Conservation (phyloP, 2,888 invertebrate species). For the Electrophaes corylata region DNA sequence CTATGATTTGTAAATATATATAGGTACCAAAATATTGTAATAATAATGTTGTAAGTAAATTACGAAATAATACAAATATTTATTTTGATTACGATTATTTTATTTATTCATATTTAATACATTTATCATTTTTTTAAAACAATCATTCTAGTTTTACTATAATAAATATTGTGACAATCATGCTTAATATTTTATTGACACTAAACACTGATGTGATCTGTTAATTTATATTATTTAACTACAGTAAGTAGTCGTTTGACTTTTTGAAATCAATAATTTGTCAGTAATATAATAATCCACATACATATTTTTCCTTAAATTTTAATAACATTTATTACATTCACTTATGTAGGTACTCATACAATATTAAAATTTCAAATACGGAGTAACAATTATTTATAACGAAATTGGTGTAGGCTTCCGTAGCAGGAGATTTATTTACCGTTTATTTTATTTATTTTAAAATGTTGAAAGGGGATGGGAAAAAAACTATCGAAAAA, state of each 20-base stretch:
- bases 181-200: conserved; percentile 48
- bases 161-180: conserved; percentile 36
- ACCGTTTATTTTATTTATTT: conserved; percentile 20
- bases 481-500: conserved; percentile 62
- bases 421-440: conserved; percentile 33
- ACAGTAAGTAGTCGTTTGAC: conserved; percentile 57
- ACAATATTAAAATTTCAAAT: conserved; percentile 56
- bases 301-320: conserved; percentile 40
- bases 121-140: conserved; percentile 62
- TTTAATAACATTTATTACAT: conserved; percentile 69
- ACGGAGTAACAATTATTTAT: conserved; percentile 66
- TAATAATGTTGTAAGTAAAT: background rate
- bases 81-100: conserved; percentile 67
- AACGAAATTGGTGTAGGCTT: conserved; percentile 47
- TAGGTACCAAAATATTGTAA: background rate
- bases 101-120: conserved; percentile 74
- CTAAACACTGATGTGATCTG: conserved; percentile 58
- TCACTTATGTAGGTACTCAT: conserved; percentile 56
- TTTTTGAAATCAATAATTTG: conserved; percentile 48
- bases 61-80: conserved; percentile 31
- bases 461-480: conserved; percentile 31
- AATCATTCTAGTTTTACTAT: conserved; percentile 52
- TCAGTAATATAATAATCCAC: conserved; percentile 54
- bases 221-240: conserved; percentile 58
- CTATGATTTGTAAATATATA: conserved; percentile 28